Conservation (phyloP, 2,113 vertebrate genomes). For the Dromiciops gliroides region DNA sequence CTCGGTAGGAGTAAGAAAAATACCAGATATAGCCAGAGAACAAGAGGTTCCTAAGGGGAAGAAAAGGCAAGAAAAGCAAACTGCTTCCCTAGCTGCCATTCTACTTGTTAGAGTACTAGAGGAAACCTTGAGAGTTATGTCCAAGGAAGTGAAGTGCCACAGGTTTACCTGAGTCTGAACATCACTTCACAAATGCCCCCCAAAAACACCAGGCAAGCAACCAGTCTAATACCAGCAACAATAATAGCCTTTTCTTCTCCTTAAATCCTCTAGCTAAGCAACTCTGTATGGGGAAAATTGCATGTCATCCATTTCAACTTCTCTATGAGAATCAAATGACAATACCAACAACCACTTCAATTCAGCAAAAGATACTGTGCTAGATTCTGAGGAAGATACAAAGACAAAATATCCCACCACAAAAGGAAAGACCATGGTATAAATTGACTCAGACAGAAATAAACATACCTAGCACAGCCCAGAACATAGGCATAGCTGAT, state of each 20-base stretch:
- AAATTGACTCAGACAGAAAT: background rate
- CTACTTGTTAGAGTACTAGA: background rate
- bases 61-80: background rate
- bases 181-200: background rate
- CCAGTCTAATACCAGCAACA: background rate
- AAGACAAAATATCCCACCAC: background rate
- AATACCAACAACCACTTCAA: background rate
- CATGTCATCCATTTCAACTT: background rate
- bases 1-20: background rate
- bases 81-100: background rate
- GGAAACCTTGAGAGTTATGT: background rate
- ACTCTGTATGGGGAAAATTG: background rate
- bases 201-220: background rate
- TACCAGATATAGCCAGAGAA: background rate
- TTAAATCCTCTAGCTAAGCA: background rate
- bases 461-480: background rate
- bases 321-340: background rate
- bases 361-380: background rate
- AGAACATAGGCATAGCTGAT: background rate
- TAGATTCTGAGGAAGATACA: background rate
- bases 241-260: background rate
- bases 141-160: background rate
- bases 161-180: background rate
- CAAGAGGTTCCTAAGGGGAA: background rate
- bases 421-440: background rate